These are phyloP conservation scores for Notolepis coatsorum DNA, from an alignment of 2,797 vertebrate genomes.

Conservation along the genomic window DNA sequence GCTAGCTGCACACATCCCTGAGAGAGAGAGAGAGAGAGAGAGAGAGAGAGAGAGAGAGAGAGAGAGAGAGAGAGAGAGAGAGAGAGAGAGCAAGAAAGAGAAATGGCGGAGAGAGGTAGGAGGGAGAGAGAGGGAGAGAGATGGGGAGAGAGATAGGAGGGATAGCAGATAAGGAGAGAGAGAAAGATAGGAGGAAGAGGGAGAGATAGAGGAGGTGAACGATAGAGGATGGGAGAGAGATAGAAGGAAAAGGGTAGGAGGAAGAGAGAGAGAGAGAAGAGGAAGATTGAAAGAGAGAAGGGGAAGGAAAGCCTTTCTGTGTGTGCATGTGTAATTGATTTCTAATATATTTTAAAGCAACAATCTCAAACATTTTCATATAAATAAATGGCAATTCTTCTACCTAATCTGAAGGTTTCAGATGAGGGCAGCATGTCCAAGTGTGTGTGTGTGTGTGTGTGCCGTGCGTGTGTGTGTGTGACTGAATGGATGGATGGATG, in stretches of 20 bases:
- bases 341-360: too few relatives aligned
- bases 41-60: neutral
- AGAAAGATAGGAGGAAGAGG: neutral
- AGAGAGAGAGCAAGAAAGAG: too few relatives aligned
- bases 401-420: too few relatives aligned
- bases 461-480: neutral
- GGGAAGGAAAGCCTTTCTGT: slow-evolving; percentile 11
- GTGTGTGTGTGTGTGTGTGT: neutral
- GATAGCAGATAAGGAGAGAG: too few relatives aligned
- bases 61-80: too few relatives aligned
- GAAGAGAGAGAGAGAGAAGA: slow-evolving; percentile 10
- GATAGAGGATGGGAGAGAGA: slow-evolving; percentile 23
- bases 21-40: slow-evolving; percentile 83
- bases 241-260: neutral
- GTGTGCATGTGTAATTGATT: neutral
- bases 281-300: slow-evolving; percentile 18
- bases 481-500: too few relatives aligned
- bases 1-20: slow-evolving; percentile 75
- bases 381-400: too few relatives aligned
- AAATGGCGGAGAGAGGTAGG: slow-evolving; percentile 99
- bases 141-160: neutral
- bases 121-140: neutral
- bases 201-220: slow-evolving; percentile 25
- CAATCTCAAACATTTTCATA: too few relatives aligned
- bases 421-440: too few relatives aligned